These are phyloP conservation scores for Scrobipalpa atriplicella DNA, from an alignment of 2,888 invertebrate species.

Conservation along the genomic window DNA sequence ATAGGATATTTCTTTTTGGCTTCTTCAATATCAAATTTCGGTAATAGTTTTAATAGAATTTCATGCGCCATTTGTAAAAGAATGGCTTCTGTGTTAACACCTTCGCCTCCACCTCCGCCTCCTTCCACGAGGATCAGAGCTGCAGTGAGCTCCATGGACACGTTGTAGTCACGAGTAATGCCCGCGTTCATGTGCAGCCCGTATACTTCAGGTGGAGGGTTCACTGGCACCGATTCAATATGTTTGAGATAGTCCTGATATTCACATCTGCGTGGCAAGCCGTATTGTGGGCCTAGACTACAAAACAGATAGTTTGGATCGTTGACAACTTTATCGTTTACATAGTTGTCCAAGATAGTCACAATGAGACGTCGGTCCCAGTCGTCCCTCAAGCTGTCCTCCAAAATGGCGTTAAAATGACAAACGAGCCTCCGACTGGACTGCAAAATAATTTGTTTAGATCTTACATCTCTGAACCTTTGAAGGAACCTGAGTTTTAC, in stretches of 20 bases:
- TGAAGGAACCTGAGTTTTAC: constrained; percentile 92
- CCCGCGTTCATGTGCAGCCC: constrained; percentile 96
- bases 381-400: constrained; percentile 92
- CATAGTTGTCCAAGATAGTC: constrained; percentile 89
- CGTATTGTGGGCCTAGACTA: constrained; percentile 83
- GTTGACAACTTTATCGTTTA: constrained; percentile 85
- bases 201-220: constrained; percentile 93
- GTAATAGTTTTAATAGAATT: constrained; percentile 84
- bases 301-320: constrained; percentile 86
- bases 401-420: constrained; percentile 96
- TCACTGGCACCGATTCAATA: constrained; percentile 88
- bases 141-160: constrained; percentile 87
- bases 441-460: constrained; percentile 92
- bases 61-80: constrained; percentile 83
- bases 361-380: constrained; percentile 91
- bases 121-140: constrained; percentile 91
- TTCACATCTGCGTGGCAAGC: constrained; percentile 87
- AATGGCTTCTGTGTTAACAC: constrained; percentile 86
- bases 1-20: constrained; percentile 87
- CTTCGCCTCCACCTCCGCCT: constrained; percentile 76
- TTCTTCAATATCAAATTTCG: constrained; percentile 86
- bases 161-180: constrained; percentile 91
- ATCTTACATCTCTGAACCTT: constrained; percentile 93
- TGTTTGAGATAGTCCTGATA: constrained; percentile 89
- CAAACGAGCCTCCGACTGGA: constrained; percentile 95